phyloP scores from a whole-genome alignment of 1,140 invertebrate genomes.

The Calycopis cecrops region DNA sequence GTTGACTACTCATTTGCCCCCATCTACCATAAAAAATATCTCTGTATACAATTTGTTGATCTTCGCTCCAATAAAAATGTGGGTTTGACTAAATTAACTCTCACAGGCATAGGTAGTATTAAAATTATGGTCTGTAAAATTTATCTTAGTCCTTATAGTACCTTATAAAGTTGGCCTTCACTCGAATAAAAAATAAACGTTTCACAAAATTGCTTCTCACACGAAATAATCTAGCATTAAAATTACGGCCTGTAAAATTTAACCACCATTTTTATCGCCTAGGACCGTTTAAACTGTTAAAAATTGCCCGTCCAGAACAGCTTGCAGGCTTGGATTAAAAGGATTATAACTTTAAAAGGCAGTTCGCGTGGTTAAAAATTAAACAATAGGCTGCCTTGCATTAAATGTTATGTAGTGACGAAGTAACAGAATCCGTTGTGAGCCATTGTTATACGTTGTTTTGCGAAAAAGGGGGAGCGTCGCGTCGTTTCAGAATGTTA shows the following conservation, averaged over 20 bases:
- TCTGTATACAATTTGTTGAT: too few species aligned
- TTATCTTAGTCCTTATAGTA: too few species aligned
- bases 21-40: too few species aligned
- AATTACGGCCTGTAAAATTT: not conserved
- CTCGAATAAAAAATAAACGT: too few species aligned
- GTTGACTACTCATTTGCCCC: too few species aligned
- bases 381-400: conserved; percentile 15
- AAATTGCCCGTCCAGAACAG: conserved; percentile 13
- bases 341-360: conserved; percentile 17
- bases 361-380: conserved; percentile 16
- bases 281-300: conserved; percentile 13
- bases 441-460: conserved; percentile 2
- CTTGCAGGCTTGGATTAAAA: conserved; percentile 10
- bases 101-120: not conserved
- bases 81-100: too few species aligned
- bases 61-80: too few species aligned
- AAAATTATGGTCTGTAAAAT: conserved; percentile 3
- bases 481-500: conserved; percentile 1
- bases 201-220: not conserved
- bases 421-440: not conserved
- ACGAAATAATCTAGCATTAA: not conserved
- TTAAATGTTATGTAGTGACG: not conserved
- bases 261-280: not conserved
- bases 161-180: too few species aligned
- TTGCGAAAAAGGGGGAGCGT: too few species aligned